A percentile compares a stretch with the other conserved stretches of the same genome.
Evolutionary conservation across 2,888 invertebrate species (phyloP).

Genomic region (Eremobia ochroleuca): DNA sequence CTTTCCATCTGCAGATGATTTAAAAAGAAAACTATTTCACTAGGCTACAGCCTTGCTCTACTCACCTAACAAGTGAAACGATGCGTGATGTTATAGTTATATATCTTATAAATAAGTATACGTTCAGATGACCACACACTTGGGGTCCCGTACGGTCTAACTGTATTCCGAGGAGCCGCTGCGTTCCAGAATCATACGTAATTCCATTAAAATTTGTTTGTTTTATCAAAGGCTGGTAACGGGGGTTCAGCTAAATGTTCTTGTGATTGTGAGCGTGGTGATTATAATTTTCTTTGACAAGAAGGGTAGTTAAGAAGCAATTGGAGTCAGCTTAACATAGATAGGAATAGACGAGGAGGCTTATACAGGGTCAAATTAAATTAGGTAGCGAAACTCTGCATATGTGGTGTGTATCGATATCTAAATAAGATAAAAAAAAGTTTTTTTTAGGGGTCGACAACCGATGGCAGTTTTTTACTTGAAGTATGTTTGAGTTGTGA

Average conservation of each 20-base stretch:
- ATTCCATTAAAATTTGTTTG: conserved; percentile 62
- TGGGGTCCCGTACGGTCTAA: conserved; percentile 48
- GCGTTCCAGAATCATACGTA: conserved; percentile 63
- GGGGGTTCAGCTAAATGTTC: neutral
- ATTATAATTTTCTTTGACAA: neutral
- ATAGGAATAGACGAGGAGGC: neutral
- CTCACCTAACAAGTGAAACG: conserved; percentile 8
- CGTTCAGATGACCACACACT: conserved; percentile 45
- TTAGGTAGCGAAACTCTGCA: too few species aligned
- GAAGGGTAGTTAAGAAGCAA: neutral
- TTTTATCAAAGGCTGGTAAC: conserved; percentile 34
- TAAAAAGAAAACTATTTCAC: conserved; percentile 20
- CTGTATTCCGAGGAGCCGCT: conserved; percentile 45
- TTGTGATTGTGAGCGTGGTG: neutral
- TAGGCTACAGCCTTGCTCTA: conserved; percentile 14
- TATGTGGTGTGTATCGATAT: too few species aligned
- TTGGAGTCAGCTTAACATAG: neutral
- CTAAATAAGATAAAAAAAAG: too few species aligned
- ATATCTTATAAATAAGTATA: conserved; percentile 34
- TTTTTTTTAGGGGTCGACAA: too few species aligned
- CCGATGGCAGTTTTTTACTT: too few species aligned
- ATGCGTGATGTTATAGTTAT: conserved; percentile 25
- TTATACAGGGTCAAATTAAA: too few species aligned
- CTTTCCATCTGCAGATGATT: neutral
- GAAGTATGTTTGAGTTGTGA: too few species aligned